Conservation (phyloP, 1,140 invertebrate species). For the Leptopilina boulardi region DNA sequence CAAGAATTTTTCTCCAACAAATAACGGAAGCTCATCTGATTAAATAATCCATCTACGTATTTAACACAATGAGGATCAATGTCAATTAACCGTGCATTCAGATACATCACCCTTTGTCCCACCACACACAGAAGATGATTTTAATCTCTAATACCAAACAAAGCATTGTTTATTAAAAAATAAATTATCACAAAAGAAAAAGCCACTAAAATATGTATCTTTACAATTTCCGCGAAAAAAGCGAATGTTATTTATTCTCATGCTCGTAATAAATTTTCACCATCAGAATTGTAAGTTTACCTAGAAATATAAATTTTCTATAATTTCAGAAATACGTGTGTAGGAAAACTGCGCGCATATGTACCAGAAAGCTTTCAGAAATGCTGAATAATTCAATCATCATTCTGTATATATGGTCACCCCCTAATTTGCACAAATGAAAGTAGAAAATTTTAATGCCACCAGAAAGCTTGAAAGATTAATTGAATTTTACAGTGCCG, state of each 20-base stretch:
- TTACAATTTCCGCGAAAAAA: too few species aligned
- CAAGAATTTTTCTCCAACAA: constrained; percentile 11
- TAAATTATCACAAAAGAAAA: too few species aligned
- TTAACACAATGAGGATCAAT: constrained; percentile 35
- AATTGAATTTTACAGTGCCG: constrained; percentile 12
- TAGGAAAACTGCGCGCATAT: not conserved
- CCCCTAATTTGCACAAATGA: not conserved
- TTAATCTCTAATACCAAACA: too few species aligned
- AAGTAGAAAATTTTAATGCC: constrained; percentile 26
- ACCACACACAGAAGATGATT: too few species aligned
- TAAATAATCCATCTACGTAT: constrained; percentile 34
- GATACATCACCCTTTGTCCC: not conserved
- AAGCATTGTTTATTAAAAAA: too few species aligned
- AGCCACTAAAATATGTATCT: too few species aligned
- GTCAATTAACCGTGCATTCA: not conserved
- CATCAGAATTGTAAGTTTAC: too few species aligned
- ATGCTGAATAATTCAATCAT: constrained; percentile 15
- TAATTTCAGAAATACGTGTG: constrained; percentile 1
- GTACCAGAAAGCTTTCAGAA: not conserved
- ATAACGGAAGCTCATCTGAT: constrained; percentile 25
- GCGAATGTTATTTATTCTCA: too few species aligned
- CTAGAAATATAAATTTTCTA: not conserved
- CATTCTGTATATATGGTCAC: not conserved
- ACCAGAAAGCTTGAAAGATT: not conserved
- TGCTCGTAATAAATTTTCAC: too few species aligned